phyloP scores from a whole-genome alignment of 2,113 vertebrate genomes.

The Vidua macroura region DNA sequence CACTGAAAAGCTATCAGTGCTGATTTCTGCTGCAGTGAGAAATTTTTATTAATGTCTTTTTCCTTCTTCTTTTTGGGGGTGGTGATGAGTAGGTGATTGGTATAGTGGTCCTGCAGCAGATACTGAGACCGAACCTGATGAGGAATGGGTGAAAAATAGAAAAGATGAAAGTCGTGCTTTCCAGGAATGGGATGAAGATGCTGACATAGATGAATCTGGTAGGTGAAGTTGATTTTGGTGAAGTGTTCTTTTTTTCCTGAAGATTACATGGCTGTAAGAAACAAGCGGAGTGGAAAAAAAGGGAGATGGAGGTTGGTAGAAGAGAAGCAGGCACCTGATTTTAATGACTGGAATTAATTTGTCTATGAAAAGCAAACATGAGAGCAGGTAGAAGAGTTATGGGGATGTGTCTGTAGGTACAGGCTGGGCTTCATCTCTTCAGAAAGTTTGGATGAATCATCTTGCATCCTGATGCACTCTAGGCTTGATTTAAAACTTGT shows the following conservation, averaged over 20 bases:
- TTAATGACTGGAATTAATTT: neutral
- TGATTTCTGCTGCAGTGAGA: neutral
- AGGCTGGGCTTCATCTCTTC: neutral
- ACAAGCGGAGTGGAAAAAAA: neutral
- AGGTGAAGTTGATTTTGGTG: neutral
- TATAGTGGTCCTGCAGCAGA: constrained; percentile 84
- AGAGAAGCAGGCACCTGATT: neutral
- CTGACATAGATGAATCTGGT: constrained; percentile 96
- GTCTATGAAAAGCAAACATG: neutral
- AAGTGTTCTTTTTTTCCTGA: neutral
- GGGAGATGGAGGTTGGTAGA: no score
- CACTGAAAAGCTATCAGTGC: neutral
- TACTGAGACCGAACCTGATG: constrained; percentile 86
- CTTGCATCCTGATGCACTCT: neutral
- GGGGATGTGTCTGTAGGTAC: neutral
- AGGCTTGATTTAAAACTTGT: neutral
- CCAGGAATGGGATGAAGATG: constrained; percentile 96
- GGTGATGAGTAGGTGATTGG: constrained; percentile 79
- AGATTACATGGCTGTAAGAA: neutral
- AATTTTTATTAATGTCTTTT: neutral
- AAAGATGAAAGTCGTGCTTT: constrained; percentile 89
- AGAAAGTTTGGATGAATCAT: neutral
- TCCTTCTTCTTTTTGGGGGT: neutral
- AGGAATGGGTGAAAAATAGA: constrained; percentile 88
- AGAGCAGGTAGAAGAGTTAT: neutral